A percentile compares a stretch with the other conserved stretches of the same genome.
Evolutionary conservation across 1,140 invertebrate species (phyloP).

Genomic region (Euwallacea similis): DNA sequence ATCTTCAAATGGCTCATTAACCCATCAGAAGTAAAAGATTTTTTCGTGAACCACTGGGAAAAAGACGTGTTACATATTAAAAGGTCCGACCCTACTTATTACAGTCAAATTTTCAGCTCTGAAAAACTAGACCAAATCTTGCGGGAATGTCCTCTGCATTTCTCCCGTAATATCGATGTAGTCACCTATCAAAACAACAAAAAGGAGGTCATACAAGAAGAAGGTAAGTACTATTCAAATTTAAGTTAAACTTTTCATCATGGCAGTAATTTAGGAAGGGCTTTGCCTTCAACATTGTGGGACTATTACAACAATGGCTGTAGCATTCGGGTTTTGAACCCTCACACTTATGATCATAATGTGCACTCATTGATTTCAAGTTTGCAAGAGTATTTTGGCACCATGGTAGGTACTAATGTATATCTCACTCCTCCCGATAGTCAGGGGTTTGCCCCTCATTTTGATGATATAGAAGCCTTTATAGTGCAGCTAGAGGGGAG

Average conservation of each 20-base stretch:
- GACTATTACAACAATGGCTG: constrained; percentile 89
- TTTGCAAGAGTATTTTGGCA: constrained; percentile 92
- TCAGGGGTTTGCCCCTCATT: constrained; percentile 98
- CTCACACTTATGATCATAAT: constrained; percentile 79
- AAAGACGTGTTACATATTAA: constrained; percentile 74
- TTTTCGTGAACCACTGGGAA: constrained; percentile 78
- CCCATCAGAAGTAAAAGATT: constrained; percentile 65
- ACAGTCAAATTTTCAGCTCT: constrained; percentile 73
- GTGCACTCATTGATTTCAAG: constrained; percentile 68
- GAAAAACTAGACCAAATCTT: constrained; percentile 77
- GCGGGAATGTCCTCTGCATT: constrained; percentile 73
- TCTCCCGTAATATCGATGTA: constrained; percentile 87
- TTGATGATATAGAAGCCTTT: constrained; percentile 98
- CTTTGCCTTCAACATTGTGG: constrained; percentile 80
- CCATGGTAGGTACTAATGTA: constrained; percentile 91
- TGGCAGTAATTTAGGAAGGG: constrained; percentile 48
- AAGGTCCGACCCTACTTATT: constrained; percentile 68
- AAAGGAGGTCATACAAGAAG: constrained; percentile 86
- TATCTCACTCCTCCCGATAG: constrained; percentile 94
- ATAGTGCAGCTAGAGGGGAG: constrained; percentile 94
- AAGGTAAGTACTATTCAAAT: constrained; percentile 50
- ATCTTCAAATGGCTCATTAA: constrained; percentile 72
- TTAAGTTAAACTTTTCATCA: no score
- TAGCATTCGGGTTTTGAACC: constrained; percentile 90
- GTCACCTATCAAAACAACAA: constrained; percentile 80